These are phyloP conservation scores for Eulemur albifrons DNA, from an alignment of 2,797 vertebrate genomes.

Conservation along the genomic window DNA sequence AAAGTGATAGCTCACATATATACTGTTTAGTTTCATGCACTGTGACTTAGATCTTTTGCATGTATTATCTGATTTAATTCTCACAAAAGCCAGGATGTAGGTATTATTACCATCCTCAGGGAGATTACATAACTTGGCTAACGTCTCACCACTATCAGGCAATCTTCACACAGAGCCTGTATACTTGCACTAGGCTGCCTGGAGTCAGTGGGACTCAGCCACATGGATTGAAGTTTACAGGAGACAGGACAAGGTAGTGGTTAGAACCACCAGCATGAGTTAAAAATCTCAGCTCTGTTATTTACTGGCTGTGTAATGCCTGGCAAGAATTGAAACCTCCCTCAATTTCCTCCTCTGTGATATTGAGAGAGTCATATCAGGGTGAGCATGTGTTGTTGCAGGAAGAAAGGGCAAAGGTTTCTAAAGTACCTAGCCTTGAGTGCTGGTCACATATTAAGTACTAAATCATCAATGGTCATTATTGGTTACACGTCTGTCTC, in stretches of 20 bases:
- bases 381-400: not conserved
- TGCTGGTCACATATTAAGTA: not conserved
- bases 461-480: not conserved
- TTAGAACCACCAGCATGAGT: not conserved
- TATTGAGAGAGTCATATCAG: not conserved
- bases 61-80: not conserved
- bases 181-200: not conserved
- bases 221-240: not conserved
- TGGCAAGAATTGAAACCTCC: not conserved
- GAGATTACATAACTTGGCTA: not conserved
- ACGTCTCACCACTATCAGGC: not conserved
- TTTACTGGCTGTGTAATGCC: not conserved
- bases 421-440: not conserved
- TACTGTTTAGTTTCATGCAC: no score
- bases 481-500: not conserved
- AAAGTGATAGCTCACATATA: not conserved
- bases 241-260: not conserved
- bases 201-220: not conserved
- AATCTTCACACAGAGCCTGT: not conserved
- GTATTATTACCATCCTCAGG: not conserved
- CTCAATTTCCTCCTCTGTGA: not conserved
- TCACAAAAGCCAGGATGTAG: not conserved
- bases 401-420: not conserved
- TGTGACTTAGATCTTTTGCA: not conserved
- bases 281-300: not conserved